Percentiles rank a stretch among this genome's conserved stretches.
Evolutionary conservation across 2,113 vertebrate species (phyloP).

Genomic region (Trematocara nigrifrons): DNA sequence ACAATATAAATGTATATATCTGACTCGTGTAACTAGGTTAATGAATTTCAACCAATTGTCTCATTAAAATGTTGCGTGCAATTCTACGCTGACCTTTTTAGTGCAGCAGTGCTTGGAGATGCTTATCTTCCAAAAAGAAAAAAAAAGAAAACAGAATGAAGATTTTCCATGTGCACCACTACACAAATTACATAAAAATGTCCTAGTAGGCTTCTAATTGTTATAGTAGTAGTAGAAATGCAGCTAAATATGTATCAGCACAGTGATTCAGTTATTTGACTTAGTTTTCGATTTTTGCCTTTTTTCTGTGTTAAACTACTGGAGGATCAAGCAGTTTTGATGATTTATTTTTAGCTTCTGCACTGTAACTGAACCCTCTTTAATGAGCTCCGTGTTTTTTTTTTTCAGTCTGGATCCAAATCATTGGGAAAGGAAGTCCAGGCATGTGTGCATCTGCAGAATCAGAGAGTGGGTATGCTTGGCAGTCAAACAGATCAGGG

Average conservation of each 20-base stretch:
- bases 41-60: conserved; percentile 20
- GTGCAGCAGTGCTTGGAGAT: neutral
- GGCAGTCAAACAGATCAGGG: neutral
- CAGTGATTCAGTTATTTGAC: neutral
- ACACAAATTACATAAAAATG: neutral
- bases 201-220: neutral
- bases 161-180: neutral
- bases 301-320: neutral
- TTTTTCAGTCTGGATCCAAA: neutral
- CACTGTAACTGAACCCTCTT: neutral
- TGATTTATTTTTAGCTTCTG: neutral
- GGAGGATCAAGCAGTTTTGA: neutral
- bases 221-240: neutral
- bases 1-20: conserved; percentile 35
- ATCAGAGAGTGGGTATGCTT: neutral
- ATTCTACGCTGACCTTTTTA: conserved; percentile 36
- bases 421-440: neutral
- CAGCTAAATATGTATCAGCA: neutral
- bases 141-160: neutral
- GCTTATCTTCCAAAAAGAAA: neutral
- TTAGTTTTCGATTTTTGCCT: rapidly evolving
- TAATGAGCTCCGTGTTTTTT: neutral
- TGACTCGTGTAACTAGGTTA: conserved; percentile 29
- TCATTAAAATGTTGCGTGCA: conserved; percentile 39
- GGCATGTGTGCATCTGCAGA: neutral